Percentiles rank a stretch among this genome's conserved stretches.
Conservation (phyloP, 2,888 invertebrate species). For the Acrobasis repandana region DNA sequence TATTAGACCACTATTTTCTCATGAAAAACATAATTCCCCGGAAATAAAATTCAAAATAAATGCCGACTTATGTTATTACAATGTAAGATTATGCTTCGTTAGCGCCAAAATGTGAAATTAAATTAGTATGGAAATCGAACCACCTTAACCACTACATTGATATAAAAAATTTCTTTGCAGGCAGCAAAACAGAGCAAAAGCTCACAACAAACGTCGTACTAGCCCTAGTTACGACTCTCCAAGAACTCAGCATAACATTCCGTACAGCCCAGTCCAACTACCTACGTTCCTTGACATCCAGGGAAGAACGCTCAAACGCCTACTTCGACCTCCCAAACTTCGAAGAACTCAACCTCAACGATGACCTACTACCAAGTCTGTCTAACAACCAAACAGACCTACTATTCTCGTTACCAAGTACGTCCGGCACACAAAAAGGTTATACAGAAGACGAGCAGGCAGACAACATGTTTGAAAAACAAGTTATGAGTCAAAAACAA, state of each 20-base stretch:
- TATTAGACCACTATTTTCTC: too few relatives aligned
- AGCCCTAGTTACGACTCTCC: slow-evolving; percentile 92
- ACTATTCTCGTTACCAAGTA: slow-evolving; percentile 68
- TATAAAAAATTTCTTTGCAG: slow-evolving; percentile 66
- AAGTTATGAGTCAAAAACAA: slow-evolving; percentile 86
- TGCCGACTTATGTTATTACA: too few relatives aligned
- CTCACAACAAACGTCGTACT: slow-evolving; percentile 92
- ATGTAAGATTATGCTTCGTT: too few relatives aligned
- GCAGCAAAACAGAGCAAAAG: slow-evolving; percentile 87
- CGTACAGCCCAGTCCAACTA: slow-evolving; percentile 93
- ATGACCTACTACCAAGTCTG: slow-evolving; percentile 67
- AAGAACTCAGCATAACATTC: slow-evolving; percentile 93
- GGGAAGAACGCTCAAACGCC: slow-evolving; percentile 95
- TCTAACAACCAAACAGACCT: slow-evolving; percentile 73
- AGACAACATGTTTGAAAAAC: slow-evolving; percentile 81
- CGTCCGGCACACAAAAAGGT: slow-evolving; percentile 58
- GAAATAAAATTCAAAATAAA: too few relatives aligned
- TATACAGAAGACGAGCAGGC: slow-evolving; percentile 77
- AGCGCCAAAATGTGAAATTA: too few relatives aligned
- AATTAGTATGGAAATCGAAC: too few relatives aligned
- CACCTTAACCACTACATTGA: background rate
- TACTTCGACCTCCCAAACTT: slow-evolving; percentile 90
- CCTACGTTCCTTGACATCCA: slow-evolving; percentile 92
- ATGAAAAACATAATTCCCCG: too few relatives aligned
- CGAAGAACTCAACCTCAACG: slow-evolving; percentile 82